These are phyloP conservation scores for Balaeniceps rex DNA, from an alignment of 2,113 vertebrate species.

Conservation along the genomic window DNA sequence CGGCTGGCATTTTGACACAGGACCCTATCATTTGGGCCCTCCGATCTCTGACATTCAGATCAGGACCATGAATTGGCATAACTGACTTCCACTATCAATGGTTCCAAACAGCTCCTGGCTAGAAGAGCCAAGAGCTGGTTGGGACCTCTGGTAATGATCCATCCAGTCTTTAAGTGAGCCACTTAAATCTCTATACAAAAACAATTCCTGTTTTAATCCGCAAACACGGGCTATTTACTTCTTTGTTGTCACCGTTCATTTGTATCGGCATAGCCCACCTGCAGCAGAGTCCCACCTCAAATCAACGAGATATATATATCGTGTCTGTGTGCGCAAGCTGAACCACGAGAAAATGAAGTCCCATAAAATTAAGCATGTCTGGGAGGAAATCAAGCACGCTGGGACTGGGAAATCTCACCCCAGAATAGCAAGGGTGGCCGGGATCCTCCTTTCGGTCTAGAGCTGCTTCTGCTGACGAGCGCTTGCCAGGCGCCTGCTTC, in stretches of 20 bases:
- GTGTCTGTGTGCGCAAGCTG: neutral
- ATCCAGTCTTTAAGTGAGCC: neutral
- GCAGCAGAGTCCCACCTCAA: neutral
- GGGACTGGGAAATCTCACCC: neutral
- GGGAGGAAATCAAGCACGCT: neutral
- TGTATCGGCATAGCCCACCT: neutral
- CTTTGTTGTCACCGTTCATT: too few relatives aligned
- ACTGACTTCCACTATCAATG: neutral
- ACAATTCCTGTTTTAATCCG: neutral
- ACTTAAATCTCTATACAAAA: neutral
- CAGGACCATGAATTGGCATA: neutral
- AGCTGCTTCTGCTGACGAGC: neutral
- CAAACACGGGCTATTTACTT: fast-evolving
- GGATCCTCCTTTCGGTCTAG: neutral
- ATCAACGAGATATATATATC: fast-evolving
- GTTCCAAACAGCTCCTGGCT: neutral
- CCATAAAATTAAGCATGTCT: neutral
- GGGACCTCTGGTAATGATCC: neutral
- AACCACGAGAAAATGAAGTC: neutral
- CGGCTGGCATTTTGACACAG: fast-evolving
- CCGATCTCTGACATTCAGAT: neutral
- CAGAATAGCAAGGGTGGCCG: neutral
- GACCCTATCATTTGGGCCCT: neutral
- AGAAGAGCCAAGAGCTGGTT: neutral
- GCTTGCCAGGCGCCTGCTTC: neutral